Conservation (phyloP, 2,797 vertebrate genomes). For the Antrozous pallidus region DNA sequence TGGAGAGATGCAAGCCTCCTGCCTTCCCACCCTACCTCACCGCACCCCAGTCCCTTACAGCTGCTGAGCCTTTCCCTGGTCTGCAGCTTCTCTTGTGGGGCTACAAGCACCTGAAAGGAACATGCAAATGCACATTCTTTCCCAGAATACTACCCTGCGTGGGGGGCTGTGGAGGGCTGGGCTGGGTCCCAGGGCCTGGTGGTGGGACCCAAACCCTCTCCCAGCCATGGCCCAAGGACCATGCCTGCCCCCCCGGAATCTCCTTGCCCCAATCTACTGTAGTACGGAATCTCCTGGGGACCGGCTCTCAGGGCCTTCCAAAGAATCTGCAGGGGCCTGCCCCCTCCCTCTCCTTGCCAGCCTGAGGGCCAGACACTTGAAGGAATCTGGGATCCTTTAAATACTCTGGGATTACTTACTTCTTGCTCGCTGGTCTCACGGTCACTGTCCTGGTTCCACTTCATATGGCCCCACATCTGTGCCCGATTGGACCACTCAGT, state of each 20-base stretch:
- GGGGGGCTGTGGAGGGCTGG: background rate
- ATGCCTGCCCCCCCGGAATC: no score
- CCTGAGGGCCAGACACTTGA: background rate
- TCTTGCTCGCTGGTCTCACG: background rate
- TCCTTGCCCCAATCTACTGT: background rate
- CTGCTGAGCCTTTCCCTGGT: background rate
- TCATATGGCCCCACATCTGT: background rate
- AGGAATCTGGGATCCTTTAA: background rate
- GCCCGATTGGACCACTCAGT: background rate
- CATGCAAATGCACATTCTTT: background rate
- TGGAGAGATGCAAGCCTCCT: background rate
- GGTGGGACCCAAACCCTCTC: background rate
- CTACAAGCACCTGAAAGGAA: rapidly evolving
- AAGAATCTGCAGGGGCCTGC: background rate
- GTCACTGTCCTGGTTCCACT: background rate
- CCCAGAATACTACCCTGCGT: background rate
- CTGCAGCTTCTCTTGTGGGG: background rate
- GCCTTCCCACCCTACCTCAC: background rate
- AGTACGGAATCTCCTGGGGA: rapidly evolving
- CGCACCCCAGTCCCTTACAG: background rate
- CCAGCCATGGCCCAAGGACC: background rate
- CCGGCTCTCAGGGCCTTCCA: background rate
- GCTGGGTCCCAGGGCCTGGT: background rate
- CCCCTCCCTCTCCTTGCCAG: background rate
- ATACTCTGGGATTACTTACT: background rate